These are phyloP conservation scores for Glareola pratincola DNA, from an alignment of 2,113 vertebrate genomes.

Conservation along the genomic window DNA sequence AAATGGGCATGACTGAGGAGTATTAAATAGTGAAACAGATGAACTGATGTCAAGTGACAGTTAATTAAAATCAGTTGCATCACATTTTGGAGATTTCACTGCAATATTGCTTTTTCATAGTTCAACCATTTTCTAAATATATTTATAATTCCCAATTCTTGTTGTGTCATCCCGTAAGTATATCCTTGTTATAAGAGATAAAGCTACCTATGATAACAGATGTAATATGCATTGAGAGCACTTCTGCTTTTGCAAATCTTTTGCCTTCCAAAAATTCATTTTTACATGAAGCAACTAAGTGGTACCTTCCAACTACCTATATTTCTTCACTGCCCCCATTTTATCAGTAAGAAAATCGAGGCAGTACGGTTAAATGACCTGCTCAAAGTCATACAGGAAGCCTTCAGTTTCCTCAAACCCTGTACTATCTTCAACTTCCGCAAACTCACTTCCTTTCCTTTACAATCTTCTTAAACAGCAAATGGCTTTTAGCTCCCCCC, in stretches of 20 bases:
- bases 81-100: neutral
- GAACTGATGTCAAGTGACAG: fast-evolving
- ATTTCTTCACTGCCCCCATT: neutral
- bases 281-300: neutral
- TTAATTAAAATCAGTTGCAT: neutral
- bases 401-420: conserved; percentile 34
- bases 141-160: neutral
- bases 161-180: neutral
- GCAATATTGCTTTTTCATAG: neutral
- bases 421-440: conserved; percentile 8
- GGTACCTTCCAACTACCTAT: neutral
- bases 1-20: neutral
- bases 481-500: neutral
- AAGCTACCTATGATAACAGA: fast-evolving
- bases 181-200: neutral
- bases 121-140: neutral
- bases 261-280: neutral
- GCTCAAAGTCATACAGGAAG: conserved; percentile 36
- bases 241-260: neutral
- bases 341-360: neutral
- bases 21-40: neutral
- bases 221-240: fast-evolving
- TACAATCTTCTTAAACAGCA: neutral
- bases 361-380: neutral
- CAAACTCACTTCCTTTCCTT: conserved; percentile 37